Percentiles rank a stretch among this genome's conserved stretches.
Conservation (phyloP, 2,797 vertebrate genomes). For the Sebastes umbrosus region DNA sequence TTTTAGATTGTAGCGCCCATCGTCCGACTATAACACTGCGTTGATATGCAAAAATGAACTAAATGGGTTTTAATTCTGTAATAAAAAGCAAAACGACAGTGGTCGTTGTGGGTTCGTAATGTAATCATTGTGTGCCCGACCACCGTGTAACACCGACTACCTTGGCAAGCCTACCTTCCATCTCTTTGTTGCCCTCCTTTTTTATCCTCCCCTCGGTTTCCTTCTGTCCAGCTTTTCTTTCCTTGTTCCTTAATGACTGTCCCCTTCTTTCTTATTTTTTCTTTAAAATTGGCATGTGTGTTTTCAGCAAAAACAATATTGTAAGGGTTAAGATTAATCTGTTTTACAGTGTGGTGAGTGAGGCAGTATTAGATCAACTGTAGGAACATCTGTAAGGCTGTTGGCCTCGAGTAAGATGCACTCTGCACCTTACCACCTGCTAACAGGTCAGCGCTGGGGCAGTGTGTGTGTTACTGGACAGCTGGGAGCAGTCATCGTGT, state of each 20-base stretch:
- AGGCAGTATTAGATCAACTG: slow-evolving; percentile 1
- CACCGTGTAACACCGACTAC: no score
- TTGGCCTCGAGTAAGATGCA: slow-evolving; percentile 1
- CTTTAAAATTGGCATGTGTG: neutral
- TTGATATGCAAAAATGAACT: no score
- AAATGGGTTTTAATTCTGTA: no score
- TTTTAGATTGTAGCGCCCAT: no score
- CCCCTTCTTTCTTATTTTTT: neutral
- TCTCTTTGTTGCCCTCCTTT: neutral
- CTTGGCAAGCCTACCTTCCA: neutral
- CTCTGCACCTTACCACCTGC: slow-evolving; percentile 11
- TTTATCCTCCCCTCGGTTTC: neutral
- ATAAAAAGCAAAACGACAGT: no score
- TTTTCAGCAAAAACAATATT: neutral
- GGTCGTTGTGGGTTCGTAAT: no score
- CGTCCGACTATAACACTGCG: no score
- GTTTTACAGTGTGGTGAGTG: neutral
- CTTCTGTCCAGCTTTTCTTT: neutral
- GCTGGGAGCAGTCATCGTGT: slow-evolving; percentile 29
- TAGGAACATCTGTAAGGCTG: slow-evolving; percentile 17
- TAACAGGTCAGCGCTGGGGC: neutral
- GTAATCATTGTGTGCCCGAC: no score
- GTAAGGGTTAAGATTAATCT: neutral
- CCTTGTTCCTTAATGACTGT: neutral
- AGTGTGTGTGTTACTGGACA: slow-evolving; percentile 2